phyloP scores from a whole-genome alignment of 2,888 invertebrate genomes.

The Calephelis perditalis region DNA sequence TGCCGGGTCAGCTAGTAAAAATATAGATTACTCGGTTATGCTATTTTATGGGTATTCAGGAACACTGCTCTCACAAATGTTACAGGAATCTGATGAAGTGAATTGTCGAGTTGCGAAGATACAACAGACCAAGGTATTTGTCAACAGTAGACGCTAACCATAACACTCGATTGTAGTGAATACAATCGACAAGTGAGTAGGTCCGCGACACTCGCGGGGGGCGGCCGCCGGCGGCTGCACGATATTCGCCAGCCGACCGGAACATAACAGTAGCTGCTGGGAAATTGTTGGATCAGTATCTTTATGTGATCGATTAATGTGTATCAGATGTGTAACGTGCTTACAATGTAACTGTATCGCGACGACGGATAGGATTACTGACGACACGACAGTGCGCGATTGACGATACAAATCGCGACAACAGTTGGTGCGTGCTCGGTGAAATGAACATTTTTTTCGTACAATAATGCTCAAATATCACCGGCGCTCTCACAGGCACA shows the following conservation, averaged over 20 bases:
- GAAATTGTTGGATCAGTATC: conserved; percentile 30
- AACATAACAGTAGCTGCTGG: conserved; percentile 48
- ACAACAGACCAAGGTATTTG: not conserved
- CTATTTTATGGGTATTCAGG: too few species aligned
- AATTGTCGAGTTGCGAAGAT: too few species aligned
- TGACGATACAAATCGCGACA: conserved; percentile 33
- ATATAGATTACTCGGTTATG: too few species aligned
- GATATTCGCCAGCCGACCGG: conserved; percentile 45
- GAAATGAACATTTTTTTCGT: conserved; percentile 69
- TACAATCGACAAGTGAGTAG: conserved; percentile 12
- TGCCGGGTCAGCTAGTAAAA: too few species aligned
- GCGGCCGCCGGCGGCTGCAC: conserved; percentile 29
- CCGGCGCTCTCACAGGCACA: conserved; percentile 72
- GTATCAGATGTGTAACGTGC: conserved; percentile 33
- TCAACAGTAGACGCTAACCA: not conserved
- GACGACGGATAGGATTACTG: conserved; percentile 38
- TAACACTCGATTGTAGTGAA: conserved; percentile 19
- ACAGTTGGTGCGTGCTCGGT: conserved; percentile 41
- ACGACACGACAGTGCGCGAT: conserved; percentile 34
- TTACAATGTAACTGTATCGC: conserved; percentile 38
- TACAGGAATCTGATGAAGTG: too few species aligned
- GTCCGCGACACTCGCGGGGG: not conserved
- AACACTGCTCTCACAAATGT: too few species aligned
- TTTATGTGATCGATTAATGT: conserved; percentile 16
- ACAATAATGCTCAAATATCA: conserved; percentile 77